These are phyloP conservation scores for Microctenopoma steveboyesi DNA, from an alignment of 2,797 vertebrate genomes.

Conservation along the genomic window DNA sequence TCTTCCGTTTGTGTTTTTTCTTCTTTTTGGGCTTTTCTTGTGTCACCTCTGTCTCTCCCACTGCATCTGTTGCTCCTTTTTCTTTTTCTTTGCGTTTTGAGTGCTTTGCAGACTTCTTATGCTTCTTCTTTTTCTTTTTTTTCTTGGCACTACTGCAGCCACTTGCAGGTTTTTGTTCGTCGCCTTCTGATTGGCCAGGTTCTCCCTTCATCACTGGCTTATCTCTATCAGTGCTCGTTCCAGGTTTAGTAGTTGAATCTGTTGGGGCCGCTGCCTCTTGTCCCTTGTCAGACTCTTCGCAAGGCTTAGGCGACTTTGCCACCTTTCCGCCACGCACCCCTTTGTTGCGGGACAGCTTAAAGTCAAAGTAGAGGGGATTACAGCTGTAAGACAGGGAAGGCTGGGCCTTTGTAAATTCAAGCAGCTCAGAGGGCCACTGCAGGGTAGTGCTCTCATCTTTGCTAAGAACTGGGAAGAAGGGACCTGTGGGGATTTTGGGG, in stretches of 20 bases:
- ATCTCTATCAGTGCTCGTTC: slow-evolving; percentile 74
- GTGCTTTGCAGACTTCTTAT: slow-evolving; percentile 93
- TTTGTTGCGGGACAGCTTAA: slow-evolving; percentile 95
- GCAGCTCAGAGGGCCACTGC: slow-evolving; percentile 98
- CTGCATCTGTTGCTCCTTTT: slow-evolving; percentile 83
- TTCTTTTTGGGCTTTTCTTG: slow-evolving; percentile 94
- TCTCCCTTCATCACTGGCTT: slow-evolving; percentile 58
- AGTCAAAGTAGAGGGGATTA: slow-evolving; percentile 98
- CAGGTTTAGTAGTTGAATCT: slow-evolving; percentile 54
- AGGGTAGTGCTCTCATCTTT: slow-evolving; percentile 97
- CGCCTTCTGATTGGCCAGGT: slow-evolving; percentile 65
- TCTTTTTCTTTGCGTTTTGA: slow-evolving; percentile 88
- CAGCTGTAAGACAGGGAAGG: slow-evolving; percentile 97
- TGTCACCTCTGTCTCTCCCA: slow-evolving; percentile 78
- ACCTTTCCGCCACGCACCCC: slow-evolving; percentile 72
- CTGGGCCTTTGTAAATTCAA: slow-evolving; percentile 94
- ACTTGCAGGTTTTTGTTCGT: slow-evolving; percentile 69
- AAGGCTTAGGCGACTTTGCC: slow-evolving; percentile 69
- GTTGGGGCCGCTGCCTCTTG: slow-evolving; percentile 64
- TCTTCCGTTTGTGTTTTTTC: slow-evolving; percentile 94
- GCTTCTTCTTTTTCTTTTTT: slow-evolving; percentile 99
- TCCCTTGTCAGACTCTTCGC: slow-evolving; percentile 70
- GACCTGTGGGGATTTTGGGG: slow-evolving; percentile 89
- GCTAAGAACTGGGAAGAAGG: slow-evolving; percentile 95
- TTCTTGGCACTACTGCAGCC: slow-evolving; percentile 80